Base-by-base conservation (phyloP, 1,140 invertebrate genomes). In the Lamellibrachia luymesi region DNA sequence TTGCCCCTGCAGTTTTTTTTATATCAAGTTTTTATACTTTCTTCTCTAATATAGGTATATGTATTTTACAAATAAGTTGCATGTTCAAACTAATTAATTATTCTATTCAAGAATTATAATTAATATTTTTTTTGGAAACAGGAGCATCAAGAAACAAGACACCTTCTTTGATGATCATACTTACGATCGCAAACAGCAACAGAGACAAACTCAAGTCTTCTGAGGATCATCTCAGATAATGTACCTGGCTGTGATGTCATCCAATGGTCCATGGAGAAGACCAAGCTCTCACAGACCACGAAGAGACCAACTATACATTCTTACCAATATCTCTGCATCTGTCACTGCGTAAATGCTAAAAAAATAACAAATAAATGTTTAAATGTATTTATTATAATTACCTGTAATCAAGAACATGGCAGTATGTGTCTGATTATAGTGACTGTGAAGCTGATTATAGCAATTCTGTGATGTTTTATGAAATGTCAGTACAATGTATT, bases 101-200 rank as follows among this genome's bases (percentile, higher is more conserved):
- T 51, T n/a, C n/a, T 51, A 51, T 51, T 22, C 27, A 51, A 0
- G 51, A 17, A 92, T 92, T 92, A 22, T 90, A 94, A 56, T 80
- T 92, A 51, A 93, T 93, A 56, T 93, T 92, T 94, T 94, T 80
- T 2, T 80, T 8, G 64, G 64, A 80, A 80, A 92, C 95, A 96
- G 95, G 95, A 96, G 96, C 94, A 94, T 96, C 49, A 95, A 94
- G 92, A 95, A 95, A 2, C 90, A 95, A 92, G 95, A 96, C 94
- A 93, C 94, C 90, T 96, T 95, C 93, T 96, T 94, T 94, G 95
- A 96, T 95, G 95, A 96, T 90, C 95, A 96, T 93, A 95, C 94
- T n/a, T 94, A 96, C 93, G 96, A 96, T 93, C 94, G 51, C 52
- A 94, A 94, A 50, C 38, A 51, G 25, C 92, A 93, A 91, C 64